Base-by-base conservation (phyloP, 2,888 invertebrate genomes). In the Leptura quadrifasciata region DNA sequence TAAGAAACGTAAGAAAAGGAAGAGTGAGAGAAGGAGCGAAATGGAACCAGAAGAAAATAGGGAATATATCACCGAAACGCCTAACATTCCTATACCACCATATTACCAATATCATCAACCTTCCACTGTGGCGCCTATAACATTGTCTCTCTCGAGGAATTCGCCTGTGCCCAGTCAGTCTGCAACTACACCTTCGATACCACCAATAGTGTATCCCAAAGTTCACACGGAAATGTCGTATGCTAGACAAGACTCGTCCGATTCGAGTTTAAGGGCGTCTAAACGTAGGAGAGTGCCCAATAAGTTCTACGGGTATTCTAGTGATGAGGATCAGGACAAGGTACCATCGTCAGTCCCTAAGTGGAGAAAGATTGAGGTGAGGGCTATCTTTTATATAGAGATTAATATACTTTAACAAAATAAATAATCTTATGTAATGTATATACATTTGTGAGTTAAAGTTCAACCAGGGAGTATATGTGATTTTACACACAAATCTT, bases 271-370 rank as follows among this genome's bases (percentile, higher is more conserved):
- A 85, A 91, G 96, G 52, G 93, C 94, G 0, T 96, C 96, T 0
- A 96, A 96, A 88, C 92, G 96, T 76, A 92, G 95, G 83, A 90
- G 96, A 55, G 94, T 96, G 31, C 96, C 95, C 0, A 96, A 96
- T 85, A 95, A 94, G 85, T 96, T 96, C 87, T 96, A 96, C 86
- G 96, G 96, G 0, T 96, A 96, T 87, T 95, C 96, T 0, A 96
- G 96, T 87, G 96, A 96, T 82, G 96, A 96, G 84, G 96, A 96
- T 79, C 90, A 91, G 17, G 93, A 91, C 6, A 89, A 86, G 72
- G 75, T 60, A 18, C 61, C 78, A 88, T 92, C 93, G 2, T 93
- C 94, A 0, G 92, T 92, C 81, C 87, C 93, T 17, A 95, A 95
- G 83, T 95, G 95, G 95, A 91, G 93, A 75, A 95, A 95, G 87